These are phyloP conservation scores for Paramuricea clavata DNA, from an alignment of 92 coral and sea anemone species.

Conservation along the genomic window DNA sequence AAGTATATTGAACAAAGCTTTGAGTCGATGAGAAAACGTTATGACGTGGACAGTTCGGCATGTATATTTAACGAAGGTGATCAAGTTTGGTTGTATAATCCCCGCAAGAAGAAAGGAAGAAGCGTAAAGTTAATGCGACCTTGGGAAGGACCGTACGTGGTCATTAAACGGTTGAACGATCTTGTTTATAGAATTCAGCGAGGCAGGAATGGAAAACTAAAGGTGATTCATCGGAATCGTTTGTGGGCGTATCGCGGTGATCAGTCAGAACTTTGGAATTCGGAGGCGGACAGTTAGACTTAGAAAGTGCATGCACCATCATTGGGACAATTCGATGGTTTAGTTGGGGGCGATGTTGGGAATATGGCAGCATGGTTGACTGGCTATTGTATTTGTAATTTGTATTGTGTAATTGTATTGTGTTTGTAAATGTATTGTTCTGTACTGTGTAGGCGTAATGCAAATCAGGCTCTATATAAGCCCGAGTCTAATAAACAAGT, in stretches of 20 bases:
- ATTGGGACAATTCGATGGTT: not conserved
- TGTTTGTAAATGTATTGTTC: not conserved
- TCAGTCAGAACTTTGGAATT: not conserved
- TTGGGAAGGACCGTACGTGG: conserved; percentile 39
- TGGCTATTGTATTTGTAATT: not conserved
- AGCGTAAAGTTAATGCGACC: not conserved
- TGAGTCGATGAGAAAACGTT: conserved; percentile 3
- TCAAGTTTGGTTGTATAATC: conserved; percentile 27
- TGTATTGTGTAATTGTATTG: not conserved
- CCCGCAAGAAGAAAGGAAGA: not conserved
- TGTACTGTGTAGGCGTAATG: not conserved
- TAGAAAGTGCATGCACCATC: not conserved
- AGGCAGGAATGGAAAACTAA: not conserved
- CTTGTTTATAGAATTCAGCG: conserved; percentile 2
- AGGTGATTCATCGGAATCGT: conserved; percentile 25
- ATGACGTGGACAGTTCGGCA: not conserved
- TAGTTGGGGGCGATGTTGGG: too few relatives aligned
- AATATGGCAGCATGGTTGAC: too few relatives aligned
- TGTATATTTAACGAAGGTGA: not conserved
- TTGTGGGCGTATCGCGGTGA: conserved; percentile 10
- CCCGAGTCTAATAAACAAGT: not conserved
- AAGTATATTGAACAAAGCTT: not conserved
- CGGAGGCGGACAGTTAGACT: not conserved
- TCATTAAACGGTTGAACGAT: not conserved
- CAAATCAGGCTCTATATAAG: not conserved